A percentile compares a stretch with the other conserved stretches of the same genome.
Conservation (phyloP, 1,140 invertebrate species). For the Maconellicoccus hirsutus region DNA sequence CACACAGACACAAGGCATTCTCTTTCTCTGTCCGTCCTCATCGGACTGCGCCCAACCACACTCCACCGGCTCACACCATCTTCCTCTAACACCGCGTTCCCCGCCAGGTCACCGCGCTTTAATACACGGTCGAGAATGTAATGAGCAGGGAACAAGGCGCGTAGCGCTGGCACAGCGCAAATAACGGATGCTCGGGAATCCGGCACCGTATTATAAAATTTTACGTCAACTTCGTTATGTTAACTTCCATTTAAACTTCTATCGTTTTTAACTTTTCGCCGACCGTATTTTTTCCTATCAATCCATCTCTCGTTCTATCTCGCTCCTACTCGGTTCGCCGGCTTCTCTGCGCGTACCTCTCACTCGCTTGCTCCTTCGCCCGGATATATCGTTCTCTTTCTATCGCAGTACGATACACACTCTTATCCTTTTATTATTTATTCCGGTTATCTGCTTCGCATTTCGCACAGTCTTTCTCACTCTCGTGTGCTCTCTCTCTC, state of each 20-base stretch:
- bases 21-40: background rate
- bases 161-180: slow-evolving; percentile 24
- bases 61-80: too few species aligned
- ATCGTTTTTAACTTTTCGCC: slow-evolving; percentile 22
- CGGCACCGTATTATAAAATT: slow-evolving; percentile 4
- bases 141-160: background rate
- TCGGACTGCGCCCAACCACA: background rate
- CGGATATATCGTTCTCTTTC: background rate
- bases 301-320: background rate
- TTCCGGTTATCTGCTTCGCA: slow-evolving; percentile 16
- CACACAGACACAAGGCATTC: background rate
- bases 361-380: background rate
- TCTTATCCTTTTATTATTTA: slow-evolving; percentile 21
- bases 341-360: background rate
- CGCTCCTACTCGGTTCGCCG: too few species aligned
- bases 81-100: too few species aligned
- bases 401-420: background rate
- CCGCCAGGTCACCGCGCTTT: too few species aligned
- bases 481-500: too few species aligned
- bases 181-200: slow-evolving; percentile 27
- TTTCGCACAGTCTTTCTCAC: background rate
- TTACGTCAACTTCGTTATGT: slow-evolving; percentile 18
- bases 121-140: too few species aligned
- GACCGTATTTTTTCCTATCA: slow-evolving; percentile 11
- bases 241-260: slow-evolving; percentile 22